These are phyloP conservation scores for Phaethornis superciliosus DNA, from an alignment of 2,113 vertebrate genomes.

Conservation along the genomic window DNA sequence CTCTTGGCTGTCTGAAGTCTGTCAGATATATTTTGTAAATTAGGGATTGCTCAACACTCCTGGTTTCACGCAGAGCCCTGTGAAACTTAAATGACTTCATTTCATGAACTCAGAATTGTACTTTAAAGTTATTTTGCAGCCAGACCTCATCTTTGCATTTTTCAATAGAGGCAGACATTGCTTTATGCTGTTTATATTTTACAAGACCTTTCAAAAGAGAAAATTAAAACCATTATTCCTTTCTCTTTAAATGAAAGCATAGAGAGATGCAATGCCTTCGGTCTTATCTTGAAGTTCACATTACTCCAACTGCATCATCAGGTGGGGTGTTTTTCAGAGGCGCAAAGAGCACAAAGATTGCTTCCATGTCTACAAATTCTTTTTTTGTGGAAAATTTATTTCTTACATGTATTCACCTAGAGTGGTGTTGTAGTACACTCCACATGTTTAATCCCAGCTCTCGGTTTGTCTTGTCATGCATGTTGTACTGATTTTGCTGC, in stretches of 20 bases:
- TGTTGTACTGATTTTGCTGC: not conserved
- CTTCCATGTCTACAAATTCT: not conserved
- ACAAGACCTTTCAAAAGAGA: not conserved
- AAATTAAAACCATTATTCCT: not conserved
- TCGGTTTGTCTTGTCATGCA: not conserved
- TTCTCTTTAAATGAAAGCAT: not conserved
- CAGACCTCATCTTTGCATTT: not conserved
- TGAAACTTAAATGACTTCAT: not conserved
- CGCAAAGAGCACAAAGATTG: not conserved
- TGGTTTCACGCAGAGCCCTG: rapidly evolving
- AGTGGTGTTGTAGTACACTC: not conserved
- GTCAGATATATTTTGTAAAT: not conserved
- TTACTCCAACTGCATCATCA: not conserved
- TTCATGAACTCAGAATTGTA: not conserved
- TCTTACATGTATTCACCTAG: not conserved
- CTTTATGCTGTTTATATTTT: not conserved
- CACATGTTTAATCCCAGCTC: not conserved
- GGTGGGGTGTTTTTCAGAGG: not conserved
- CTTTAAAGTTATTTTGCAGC: not conserved
- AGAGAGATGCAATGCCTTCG: not conserved
- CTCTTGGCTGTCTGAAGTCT: not conserved
- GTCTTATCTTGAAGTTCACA: not conserved
- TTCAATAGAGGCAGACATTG: not conserved
- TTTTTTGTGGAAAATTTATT: not conserved
- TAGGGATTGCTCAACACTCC: not conserved